Base-by-base conservation (phyloP, 2,113 vertebrate genomes). In the Calyptommatus sinebrachiatus region DNA sequence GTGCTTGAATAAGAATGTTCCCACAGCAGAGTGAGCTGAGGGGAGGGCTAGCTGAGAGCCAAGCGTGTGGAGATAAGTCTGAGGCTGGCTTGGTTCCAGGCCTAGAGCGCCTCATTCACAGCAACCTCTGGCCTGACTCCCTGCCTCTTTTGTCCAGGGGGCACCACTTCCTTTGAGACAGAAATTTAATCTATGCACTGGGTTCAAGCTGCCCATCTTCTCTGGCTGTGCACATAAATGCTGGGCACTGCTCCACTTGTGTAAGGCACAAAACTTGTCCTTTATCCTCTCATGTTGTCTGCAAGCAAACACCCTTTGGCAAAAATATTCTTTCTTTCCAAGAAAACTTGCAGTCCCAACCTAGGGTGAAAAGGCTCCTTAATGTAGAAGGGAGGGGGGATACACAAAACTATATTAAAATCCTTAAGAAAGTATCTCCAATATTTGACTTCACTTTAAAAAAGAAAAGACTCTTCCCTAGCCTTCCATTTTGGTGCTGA, bases 1-100 rank as follows among this genome's bases (percentile, higher is more conserved):
- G 63, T 77, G 76, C 76, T 61, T 73, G 70, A 78, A 61, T 66
- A 83, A 78, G 81, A 83, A 68, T 70, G 72, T 75, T 80, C 82
- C 77, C 77, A 75, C 77, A 84, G 65, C 60, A 65, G 45, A 71
- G 62, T 7, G 8, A n/a, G 71, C 41, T 63, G 60, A 26, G 48
- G 79, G 48, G 26, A n/a, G 67, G 65, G 28, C 72, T 79, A 72
- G 82, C 77, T 2, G 20, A 18, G 50, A 41, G 77, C 77, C 57
- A 75, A 24, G 26, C 28, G 29, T 69, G 53, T 46, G 73, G 72
- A 79, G 77, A 70, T 74, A 80, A 75, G 67, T 50, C 53, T 69
- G 22, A 24, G 29, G 53, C 48, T 84, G 82, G 72, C 67, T 50
- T 8, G 12, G 7, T 1, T 45, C 82, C 77, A 63, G 57, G 28